Evolutionary conservation across 2,888 invertebrate genomes (phyloP).

Genomic region (Caenorhabditis becei): DNA sequence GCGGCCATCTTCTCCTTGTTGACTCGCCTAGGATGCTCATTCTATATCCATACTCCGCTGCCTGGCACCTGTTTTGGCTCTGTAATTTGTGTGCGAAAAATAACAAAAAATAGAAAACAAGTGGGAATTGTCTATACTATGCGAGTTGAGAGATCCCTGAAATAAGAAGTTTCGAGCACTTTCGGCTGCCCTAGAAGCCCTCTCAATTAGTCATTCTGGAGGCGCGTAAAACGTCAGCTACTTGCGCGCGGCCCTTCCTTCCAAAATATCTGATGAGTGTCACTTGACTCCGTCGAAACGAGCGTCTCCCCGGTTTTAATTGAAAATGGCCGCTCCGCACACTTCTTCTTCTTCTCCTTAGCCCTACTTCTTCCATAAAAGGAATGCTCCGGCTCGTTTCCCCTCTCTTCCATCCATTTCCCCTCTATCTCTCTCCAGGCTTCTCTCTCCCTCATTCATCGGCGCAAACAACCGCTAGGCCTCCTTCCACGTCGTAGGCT

Average conservation of each 20-base stretch:
- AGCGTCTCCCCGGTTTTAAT: constrained; percentile 4
- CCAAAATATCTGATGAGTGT: not conserved
- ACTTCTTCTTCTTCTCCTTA: not conserved
- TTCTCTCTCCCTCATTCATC: constrained; percentile 8
- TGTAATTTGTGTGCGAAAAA: too few species aligned
- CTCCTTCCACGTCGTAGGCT: not conserved
- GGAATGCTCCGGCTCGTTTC: constrained; percentile 1
- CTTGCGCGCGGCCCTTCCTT: not conserved
- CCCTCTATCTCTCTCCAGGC: constrained; percentile 6
- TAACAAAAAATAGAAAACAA: too few species aligned
- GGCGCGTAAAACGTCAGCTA: not conserved
- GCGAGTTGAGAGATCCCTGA: too few species aligned
- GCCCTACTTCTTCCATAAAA: constrained; percentile 2
- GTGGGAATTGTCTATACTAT: too few species aligned
- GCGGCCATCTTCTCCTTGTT: too few species aligned
- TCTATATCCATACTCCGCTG: too few species aligned
- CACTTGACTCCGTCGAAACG: not conserved
- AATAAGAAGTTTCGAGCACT: not conserved
- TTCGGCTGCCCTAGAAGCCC: not conserved
- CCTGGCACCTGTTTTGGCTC: too few species aligned
- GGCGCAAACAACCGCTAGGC: not conserved
- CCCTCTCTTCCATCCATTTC: not conserved
- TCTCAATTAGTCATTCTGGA: not conserved
- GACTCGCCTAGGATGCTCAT: too few species aligned
- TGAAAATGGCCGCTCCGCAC: not conserved